Conservation (phyloP, 1,140 invertebrate species). For the Campoletis sonorensis region DNA sequence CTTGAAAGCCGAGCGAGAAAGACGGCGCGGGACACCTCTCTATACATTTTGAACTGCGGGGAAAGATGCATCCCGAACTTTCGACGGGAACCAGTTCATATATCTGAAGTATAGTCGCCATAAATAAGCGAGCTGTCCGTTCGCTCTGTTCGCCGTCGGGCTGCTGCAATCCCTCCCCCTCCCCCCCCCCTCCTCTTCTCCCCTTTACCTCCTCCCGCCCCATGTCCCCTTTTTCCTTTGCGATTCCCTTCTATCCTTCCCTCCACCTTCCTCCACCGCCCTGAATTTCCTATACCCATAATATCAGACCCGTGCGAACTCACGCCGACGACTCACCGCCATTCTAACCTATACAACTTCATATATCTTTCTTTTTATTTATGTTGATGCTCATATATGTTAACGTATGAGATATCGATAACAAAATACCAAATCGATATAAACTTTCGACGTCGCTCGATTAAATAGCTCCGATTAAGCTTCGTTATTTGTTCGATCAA, state of each 20-base stretch:
- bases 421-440: constrained; percentile 21
- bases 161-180: constrained; percentile 53
- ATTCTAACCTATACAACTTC: not conserved
- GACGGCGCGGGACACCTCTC: constrained; percentile 64
- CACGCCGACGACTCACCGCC: constrained; percentile 37
- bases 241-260: constrained; percentile 27
- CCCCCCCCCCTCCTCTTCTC: constrained; percentile 23
- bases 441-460: not conserved
- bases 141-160: constrained; percentile 70
- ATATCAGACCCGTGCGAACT: constrained; percentile 62
- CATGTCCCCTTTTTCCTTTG: constrained; percentile 17
- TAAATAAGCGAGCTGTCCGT: constrained; percentile 76
- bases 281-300: constrained; percentile 66
- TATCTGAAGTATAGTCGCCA: constrained; percentile 76
- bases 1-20: constrained; percentile 59
- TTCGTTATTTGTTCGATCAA: too few relatives aligned
- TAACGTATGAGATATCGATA: not conserved
- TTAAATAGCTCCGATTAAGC: too few relatives aligned
- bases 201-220: not conserved
- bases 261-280: constrained; percentile 33
- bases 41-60: constrained; percentile 72
- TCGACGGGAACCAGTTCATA: constrained; percentile 77
- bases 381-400: not conserved
- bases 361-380: not conserved
- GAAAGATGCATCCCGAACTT: constrained; percentile 75